phyloP scores from a whole-genome alignment of 2,888 invertebrate species.

The Meiosimyza decipiens region DNA sequence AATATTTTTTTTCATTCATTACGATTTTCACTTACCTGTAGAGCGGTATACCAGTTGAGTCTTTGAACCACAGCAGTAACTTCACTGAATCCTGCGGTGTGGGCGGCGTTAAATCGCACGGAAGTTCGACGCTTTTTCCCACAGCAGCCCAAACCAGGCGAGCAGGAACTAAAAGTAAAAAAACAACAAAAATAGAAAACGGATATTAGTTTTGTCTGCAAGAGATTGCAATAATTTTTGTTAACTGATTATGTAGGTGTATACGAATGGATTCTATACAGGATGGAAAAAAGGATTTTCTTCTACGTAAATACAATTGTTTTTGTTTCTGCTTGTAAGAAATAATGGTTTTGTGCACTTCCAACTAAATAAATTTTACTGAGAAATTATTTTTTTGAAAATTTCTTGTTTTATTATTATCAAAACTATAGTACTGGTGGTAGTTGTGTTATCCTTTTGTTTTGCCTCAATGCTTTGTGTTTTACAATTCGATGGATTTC shows the following conservation, averaged over 20 bases:
- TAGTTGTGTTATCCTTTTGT: too few relatives aligned
- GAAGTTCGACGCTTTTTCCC: conserved; percentile 80
- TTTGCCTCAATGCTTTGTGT: too few relatives aligned
- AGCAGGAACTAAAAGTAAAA: conserved; percentile 70
- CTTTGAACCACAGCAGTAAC: conserved; percentile 92
- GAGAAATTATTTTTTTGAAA: too few relatives aligned
- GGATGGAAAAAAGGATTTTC: neutral
- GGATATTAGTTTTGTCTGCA: conserved; percentile 24
- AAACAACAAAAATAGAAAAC: neutral
- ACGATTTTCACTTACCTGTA: conserved; percentile 76
- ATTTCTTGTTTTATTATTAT: too few relatives aligned
- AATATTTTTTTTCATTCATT: too few relatives aligned
- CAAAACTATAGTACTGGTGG: too few relatives aligned
- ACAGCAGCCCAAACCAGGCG: conserved; percentile 80
- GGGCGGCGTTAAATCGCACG: conserved; percentile 84
- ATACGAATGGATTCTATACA: neutral
- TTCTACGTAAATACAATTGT: neutral
- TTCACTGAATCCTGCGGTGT: conserved; percentile 78
- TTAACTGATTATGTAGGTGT: neutral
- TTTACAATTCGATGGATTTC: too few relatives aligned
- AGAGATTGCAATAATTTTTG: neutral
- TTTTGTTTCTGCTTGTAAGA: too few relatives aligned
- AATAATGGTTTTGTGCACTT: too few relatives aligned
- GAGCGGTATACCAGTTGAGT: conserved; percentile 83
- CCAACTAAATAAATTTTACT: too few relatives aligned